Conservation (phyloP, 1,140 invertebrate genomes). For the Metaphire vulgaris region DNA sequence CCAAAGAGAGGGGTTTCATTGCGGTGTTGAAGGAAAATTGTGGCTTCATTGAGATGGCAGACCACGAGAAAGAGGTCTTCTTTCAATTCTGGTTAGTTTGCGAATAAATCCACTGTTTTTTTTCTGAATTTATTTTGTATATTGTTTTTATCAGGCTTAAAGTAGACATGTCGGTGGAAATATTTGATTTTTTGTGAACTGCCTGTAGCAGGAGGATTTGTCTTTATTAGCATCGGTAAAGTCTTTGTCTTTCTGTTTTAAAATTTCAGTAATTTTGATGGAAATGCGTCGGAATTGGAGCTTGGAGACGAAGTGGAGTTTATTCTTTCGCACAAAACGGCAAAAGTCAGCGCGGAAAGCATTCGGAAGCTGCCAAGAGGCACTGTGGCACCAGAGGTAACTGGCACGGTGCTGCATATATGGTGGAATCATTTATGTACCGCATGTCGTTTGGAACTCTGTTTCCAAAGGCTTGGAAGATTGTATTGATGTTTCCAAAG, state of each 20-base stretch:
- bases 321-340: constrained; percentile 66
- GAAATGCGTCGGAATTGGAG: constrained; percentile 71
- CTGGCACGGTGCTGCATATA: no score
- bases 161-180: no score
- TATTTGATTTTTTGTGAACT: no score
- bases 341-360: constrained; percentile 81
- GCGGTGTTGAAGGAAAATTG: constrained; percentile 87
- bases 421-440: no score
- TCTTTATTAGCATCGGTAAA: not conserved
- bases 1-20: not conserved
- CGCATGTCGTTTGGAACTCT: no score
- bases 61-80: constrained; percentile 91
- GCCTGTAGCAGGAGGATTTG: no score
- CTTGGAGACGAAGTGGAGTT: constrained; percentile 89
- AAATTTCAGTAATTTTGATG: constrained; percentile 72
- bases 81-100: constrained; percentile 80
- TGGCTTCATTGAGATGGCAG: constrained; percentile 90
- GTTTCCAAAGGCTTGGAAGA: no score
- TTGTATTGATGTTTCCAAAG: no score
- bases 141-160: no score
- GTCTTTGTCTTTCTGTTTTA: not conserved
- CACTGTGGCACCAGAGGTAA: not conserved
- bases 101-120: not conserved
- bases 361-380: constrained; percentile 57
- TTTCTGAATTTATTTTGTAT: not conserved